phyloP scores from a whole-genome alignment of 2,888 invertebrate species.

The Cotesia congregata region DNA sequence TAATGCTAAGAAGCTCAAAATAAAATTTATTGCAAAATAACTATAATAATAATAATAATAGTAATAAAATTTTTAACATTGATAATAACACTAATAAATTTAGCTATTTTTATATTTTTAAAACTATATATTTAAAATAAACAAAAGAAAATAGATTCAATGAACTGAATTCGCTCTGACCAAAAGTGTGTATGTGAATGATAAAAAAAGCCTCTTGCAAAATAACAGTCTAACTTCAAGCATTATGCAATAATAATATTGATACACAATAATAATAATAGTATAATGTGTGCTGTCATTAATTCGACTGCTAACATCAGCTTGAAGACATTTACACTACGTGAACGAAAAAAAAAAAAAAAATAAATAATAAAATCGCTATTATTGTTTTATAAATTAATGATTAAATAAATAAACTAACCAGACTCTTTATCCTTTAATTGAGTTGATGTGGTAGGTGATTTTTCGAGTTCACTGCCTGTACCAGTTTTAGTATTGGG shows the following conservation, averaged over 20 bases:
- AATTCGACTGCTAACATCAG: constrained; percentile 30
- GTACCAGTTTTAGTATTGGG: constrained; percentile 58
- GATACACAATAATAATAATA: neutral
- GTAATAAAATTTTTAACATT: neutral
- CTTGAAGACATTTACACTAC: constrained; percentile 18
- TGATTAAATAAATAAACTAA: constrained; percentile 54
- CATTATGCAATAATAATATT: constrained; percentile 1
- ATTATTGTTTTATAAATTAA: constrained; percentile 31
- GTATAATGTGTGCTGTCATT: constrained; percentile 34
- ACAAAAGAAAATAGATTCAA: neutral
- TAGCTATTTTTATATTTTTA: neutral
- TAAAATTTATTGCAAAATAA: constrained; percentile 41
- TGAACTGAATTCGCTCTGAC: constrained; percentile 2
- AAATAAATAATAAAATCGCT: neutral
- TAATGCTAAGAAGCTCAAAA: constrained; percentile 52
- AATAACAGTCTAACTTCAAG: constrained; percentile 6
- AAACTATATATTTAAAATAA: neutral
- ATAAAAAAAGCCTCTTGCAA: constrained; percentile 8
- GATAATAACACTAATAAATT: constrained; percentile 3
- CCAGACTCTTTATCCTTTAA: constrained; percentile 64
- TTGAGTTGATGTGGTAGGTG: constrained; percentile 50
- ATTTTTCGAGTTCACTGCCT: constrained; percentile 59
- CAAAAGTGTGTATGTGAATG: neutral
- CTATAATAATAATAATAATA: constrained; percentile 33
- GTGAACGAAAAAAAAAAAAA: constrained; percentile 16